Percentiles rank a stretch among this genome's conserved stretches.
phyloP scores from a whole-genome alignment of 2,113 vertebrate species.

The Oxyura jamaicensis region DNA sequence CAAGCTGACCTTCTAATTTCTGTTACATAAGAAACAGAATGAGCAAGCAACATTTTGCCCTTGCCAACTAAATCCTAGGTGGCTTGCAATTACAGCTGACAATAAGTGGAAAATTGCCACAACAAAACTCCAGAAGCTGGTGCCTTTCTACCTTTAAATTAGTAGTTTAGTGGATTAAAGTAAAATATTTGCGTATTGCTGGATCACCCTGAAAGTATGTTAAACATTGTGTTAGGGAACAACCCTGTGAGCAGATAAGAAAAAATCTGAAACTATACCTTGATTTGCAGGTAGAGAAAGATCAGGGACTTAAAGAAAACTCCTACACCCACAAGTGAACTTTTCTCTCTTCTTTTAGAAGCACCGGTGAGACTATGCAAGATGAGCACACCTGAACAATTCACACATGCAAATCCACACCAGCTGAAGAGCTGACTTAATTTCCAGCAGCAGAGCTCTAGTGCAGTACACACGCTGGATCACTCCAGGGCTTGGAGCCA shows the following conservation, averaged over 20 bases:
- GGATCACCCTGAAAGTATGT: background rate
- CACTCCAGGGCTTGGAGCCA: background rate
- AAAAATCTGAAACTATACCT: background rate
- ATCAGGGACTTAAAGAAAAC: background rate
- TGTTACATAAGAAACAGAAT: background rate
- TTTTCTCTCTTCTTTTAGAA: background rate
- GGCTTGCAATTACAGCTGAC: background rate
- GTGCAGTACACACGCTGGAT: background rate
- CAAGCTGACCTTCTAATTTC: background rate
- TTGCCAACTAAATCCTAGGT: background rate
- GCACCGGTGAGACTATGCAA: background rate
- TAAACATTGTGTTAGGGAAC: background rate
- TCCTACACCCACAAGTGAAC: background rate
- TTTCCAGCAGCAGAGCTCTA: background rate
- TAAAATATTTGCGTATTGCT: conserved; percentile 12
- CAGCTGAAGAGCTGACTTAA: background rate
- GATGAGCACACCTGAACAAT: background rate
- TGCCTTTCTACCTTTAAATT: background rate
- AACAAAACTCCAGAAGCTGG: background rate
- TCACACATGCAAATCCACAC: background rate
- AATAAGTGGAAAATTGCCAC: background rate
- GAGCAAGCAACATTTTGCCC: background rate
- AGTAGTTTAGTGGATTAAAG: background rate
- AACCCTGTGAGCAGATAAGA: background rate
- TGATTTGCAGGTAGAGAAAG: background rate